phyloP scores from a whole-genome alignment of 1,140 invertebrate genomes.

The Sinonovacula constricta region DNA sequence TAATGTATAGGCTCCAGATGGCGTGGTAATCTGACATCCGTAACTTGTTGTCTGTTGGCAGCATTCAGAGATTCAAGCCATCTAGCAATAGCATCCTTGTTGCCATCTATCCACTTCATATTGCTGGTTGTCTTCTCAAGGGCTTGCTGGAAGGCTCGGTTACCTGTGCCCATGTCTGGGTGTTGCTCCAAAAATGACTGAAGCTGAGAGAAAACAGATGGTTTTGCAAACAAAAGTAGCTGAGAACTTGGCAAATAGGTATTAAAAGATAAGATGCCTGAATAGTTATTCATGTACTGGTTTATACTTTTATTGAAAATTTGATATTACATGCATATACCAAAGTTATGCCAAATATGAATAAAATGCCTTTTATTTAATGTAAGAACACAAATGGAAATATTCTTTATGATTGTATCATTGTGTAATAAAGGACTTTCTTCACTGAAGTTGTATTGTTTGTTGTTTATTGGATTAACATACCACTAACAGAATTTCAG shows the following conservation, averaged over 20 bases:
- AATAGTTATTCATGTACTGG: too few species aligned
- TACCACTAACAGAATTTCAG: too few species aligned
- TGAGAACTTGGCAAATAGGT: background rate
- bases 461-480: too few species aligned
- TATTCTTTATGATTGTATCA: too few species aligned
- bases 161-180: slow-evolving; percentile 81
- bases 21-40: slow-evolving; percentile 71
- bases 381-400: too few species aligned
- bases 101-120: slow-evolving; percentile 60
- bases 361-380: too few species aligned
- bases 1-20: slow-evolving; percentile 71
- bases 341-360: too few species aligned
- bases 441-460: too few species aligned
- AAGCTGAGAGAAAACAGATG: slow-evolving; percentile 73
- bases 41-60: background rate
- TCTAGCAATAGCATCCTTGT: slow-evolving; percentile 53
- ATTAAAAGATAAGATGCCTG: background rate
- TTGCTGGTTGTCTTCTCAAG: slow-evolving; percentile 59
- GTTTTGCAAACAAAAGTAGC: background rate
- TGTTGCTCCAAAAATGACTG: slow-evolving; percentile 56
- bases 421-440: too few species aligned
- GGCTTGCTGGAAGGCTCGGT: slow-evolving; percentile 75
- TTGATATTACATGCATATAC: too few species aligned
- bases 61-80: slow-evolving; percentile 56
- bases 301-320: too few species aligned